Evolutionary conservation across 35 echinoderm and acorn worm species (phyloP).

Genomic region (Eucidaris tribuloides): DNA sequence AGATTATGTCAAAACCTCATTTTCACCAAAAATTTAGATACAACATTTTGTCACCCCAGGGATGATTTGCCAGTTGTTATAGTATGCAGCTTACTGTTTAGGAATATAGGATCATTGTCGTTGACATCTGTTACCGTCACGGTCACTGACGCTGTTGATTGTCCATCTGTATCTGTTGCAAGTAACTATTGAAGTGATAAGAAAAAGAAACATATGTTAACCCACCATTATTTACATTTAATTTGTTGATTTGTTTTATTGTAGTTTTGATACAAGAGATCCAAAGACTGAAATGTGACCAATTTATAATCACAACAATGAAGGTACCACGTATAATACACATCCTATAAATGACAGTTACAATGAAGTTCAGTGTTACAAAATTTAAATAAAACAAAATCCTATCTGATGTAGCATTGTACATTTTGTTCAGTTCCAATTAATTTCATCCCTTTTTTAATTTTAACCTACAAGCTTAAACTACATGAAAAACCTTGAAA

Average conservation of each 20-base stretch:
- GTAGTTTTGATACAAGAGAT: not conserved
- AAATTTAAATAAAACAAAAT: not conserved
- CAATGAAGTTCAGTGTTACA: not conserved
- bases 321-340: not conserved
- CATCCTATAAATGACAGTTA: not conserved
- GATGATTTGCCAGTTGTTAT: too few species aligned
- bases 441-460: too few species aligned
- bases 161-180: slow-evolving; percentile 17
- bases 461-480: too few species aligned
- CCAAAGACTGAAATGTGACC: not conserved
- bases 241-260: too few species aligned
- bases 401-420: too few species aligned
- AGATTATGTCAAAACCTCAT: not conserved
- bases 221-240: too few species aligned
- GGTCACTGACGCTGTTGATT: slow-evolving; percentile 48
- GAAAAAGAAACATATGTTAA: not conserved
- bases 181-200: not conserved
- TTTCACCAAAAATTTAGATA: not conserved
- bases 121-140: slow-evolving; percentile 79
- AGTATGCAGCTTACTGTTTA: not conserved
- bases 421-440: too few species aligned
- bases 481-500: too few species aligned
- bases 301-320: not conserved
- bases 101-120: slow-evolving; percentile 86
- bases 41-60: too few species aligned